Percentiles rank a stretch among this genome's conserved stretches.
Evolutionary conservation across 2,888 invertebrate genomes (phyloP).

Genomic region (Uloborus plumipes): DNA sequence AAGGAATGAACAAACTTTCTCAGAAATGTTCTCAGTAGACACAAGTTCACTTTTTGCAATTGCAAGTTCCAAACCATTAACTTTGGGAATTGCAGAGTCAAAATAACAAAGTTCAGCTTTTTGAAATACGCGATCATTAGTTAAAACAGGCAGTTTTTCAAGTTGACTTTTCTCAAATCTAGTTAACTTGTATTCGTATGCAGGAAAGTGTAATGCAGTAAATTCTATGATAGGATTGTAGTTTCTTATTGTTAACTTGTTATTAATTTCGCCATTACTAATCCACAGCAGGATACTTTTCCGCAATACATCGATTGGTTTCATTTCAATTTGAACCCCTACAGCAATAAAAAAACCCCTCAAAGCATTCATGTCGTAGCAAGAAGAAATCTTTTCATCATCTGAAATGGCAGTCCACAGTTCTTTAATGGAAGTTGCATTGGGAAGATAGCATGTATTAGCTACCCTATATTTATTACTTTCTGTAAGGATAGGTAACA

Average conservation of each 20-base stretch:
- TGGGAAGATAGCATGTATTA: not conserved
- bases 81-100: not conserved
- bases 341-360: not conserved
- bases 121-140: not conserved
- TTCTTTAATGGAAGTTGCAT: not conserved
- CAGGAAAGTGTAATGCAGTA: too few species aligned
- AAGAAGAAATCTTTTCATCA: not conserved
- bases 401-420: not conserved
- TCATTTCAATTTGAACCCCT: not conserved
- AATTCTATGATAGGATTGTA: not conserved
- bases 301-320: not conserved
- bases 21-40: not conserved
- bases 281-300: not conserved
- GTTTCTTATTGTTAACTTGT: not conserved
- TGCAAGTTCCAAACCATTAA: not conserved
- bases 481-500: not conserved
- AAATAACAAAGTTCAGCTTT: not conserved
- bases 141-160: not conserved
- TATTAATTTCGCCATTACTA: not conserved
- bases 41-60: not conserved
- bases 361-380: not conserved
- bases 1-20: not conserved
- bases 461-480: not conserved
- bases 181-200: not conserved
- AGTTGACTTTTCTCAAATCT: not conserved